Conservation (phyloP, 2,113 vertebrate species). For the Anser cygnoides region DNA sequence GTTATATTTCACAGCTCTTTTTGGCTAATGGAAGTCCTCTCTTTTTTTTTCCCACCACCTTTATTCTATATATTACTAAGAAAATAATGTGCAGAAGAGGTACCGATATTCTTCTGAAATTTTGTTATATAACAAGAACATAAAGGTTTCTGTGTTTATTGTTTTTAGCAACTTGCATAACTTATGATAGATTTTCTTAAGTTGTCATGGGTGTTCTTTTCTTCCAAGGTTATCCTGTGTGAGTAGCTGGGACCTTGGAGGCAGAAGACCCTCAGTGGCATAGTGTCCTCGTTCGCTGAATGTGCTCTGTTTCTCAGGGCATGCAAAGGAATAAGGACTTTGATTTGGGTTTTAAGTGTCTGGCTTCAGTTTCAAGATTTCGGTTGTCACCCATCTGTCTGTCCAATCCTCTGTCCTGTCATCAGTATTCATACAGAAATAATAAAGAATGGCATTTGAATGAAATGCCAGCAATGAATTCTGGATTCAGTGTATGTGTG, state of each 20-base stretch:
- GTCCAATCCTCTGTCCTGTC: background rate
- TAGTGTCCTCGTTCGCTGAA: background rate
- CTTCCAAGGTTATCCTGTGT: background rate
- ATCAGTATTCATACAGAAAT: background rate
- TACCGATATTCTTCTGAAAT: background rate
- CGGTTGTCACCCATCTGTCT: background rate
- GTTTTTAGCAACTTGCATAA: background rate
- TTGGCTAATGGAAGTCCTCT: background rate
- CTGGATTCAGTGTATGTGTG: background rate
- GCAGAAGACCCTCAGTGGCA: background rate
- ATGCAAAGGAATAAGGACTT: background rate
- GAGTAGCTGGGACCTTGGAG: background rate
- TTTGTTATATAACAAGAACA: background rate
- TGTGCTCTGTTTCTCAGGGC: background rate
- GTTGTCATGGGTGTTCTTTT: background rate
- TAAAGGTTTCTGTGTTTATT: background rate
- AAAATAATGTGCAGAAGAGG: background rate
- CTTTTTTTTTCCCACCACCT: background rate
- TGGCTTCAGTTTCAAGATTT: background rate
- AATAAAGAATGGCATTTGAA: background rate
- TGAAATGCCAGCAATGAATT: no score
- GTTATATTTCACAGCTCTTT: background rate
- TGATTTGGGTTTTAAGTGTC: background rate
- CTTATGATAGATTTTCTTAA: background rate
- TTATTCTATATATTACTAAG: background rate